A percentile compares a stretch with the other conserved stretches of the same genome.
Conservation (phyloP, 2,113 vertebrate species). For the Pyxicephalus adspersus region DNA sequence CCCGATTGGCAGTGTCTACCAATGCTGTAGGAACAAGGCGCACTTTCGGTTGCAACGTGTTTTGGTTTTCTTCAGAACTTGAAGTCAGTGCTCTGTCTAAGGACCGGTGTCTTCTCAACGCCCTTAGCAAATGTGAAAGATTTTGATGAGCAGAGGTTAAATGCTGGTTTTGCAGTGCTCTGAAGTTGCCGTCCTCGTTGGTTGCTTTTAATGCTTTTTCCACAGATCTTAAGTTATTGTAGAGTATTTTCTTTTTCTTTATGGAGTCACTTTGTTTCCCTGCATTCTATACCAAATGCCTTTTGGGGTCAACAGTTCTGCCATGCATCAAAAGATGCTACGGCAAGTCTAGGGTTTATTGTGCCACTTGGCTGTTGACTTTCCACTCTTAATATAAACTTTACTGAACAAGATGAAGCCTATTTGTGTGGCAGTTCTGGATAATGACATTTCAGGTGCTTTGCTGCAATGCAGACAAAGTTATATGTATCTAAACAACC, state of each 20-base stretch:
- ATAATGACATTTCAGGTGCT: neutral
- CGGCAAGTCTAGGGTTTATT: neutral
- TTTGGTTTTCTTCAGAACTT: neutral
- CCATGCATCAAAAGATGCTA: constrained; percentile 6
- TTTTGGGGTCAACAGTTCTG: constrained; percentile 27
- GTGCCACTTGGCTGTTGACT: constrained; percentile 37
- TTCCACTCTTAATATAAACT: constrained; percentile 10
- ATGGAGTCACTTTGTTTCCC: constrained; percentile 4
- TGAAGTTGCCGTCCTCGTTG: constrained; percentile 7
- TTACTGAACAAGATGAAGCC: constrained; percentile 23
- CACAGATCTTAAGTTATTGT: constrained; percentile 21
- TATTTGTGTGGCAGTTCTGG: neutral
- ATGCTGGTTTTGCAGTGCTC: constrained; percentile 6
- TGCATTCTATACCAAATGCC: constrained; percentile 36
- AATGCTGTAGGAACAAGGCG: constrained; percentile 25
- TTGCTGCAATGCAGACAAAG: too few relatives aligned
- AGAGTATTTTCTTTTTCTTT: neutral
- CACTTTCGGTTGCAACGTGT: constrained; percentile 28
- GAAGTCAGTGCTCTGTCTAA: constrained; percentile 36
- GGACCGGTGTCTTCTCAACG: constrained; percentile 5
- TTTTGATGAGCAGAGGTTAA: neutral
- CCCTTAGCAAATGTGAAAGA: constrained; percentile 33
- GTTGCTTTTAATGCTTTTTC: constrained; percentile 16
- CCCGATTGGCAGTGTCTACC: neutral
- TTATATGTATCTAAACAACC: neutral